Base-by-base conservation (phyloP, 2,888 invertebrate species). In the Leptopilina drosophilae region DNA sequence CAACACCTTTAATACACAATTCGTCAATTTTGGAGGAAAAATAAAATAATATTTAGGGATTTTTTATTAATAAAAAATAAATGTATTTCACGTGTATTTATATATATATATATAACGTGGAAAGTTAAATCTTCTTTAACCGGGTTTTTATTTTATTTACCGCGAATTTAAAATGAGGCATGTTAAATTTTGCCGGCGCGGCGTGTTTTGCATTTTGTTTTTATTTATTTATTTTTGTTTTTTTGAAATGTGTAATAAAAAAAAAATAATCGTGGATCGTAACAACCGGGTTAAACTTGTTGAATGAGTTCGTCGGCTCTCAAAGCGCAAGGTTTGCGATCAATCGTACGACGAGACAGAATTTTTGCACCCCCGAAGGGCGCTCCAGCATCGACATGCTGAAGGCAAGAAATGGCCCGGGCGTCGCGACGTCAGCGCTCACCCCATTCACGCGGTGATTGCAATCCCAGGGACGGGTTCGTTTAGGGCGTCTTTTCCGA, bases 361-460 rank as follows among this genome's bases (percentile, higher is more conserved):
- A 69, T 20, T 82, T 85, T 82, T 86, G 88, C 90, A 88, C 87
- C 89, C 89, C 87, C 89, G 88, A 88, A 88, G 89, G 88, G 87
- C 87, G 89, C 89, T 85, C 84, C 84, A 87, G 87, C 90, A 88
- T 88, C 89, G 90, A 89, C 90, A 90, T 90, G 88, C 88, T 87
- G 88, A 87, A 86, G 87, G 88, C 88, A 88, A 88, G 88, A 88
- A 89, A 90, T 90, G 89, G 88, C 90, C 91, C 91, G 91, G 91
- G 91, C 89, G 88, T 87, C 85, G 87, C 89, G 88, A 89, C 88
- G 86, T 87, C 88, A 87, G 88, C 90, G 88, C 89, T 88, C 88
- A 87, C 88, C 90, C 88, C 87, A 86, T 85, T 84, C 82, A 81
- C 83, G 46, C 49, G 77, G 76, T 46, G 79, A 78, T 80, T 67